Conservation (phyloP, 2,797 vertebrate species). For the Echeneis naucrates region DNA sequence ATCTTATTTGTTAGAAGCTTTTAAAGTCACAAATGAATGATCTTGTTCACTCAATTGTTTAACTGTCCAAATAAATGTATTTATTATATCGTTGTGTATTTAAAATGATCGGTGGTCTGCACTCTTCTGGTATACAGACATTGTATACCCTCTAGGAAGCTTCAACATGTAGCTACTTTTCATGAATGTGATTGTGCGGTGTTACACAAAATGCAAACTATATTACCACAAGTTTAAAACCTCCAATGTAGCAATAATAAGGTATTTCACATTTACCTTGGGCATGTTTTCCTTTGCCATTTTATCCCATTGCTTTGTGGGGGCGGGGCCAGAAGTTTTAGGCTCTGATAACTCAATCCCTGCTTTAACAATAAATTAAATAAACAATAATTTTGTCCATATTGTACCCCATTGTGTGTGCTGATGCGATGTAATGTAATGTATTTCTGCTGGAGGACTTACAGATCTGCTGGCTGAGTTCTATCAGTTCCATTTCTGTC, state of each 20-base stretch:
- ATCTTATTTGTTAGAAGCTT: neutral
- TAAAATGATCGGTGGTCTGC: neutral
- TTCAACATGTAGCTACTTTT: neutral
- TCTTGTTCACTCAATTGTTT: neutral
- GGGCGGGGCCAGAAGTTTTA: neutral
- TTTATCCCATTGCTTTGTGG: neutral
- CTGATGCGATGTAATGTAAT: constrained; percentile 7
- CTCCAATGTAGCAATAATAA: neutral
- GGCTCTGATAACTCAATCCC: too few species aligned
- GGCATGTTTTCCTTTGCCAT: neutral
- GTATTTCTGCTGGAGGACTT: constrained; percentile 57
- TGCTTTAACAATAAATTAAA: neutral
- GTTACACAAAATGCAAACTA: neutral
- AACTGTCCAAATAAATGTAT: neutral
- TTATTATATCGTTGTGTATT: neutral
- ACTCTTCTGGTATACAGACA: neutral
- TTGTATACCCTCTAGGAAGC: neutral
- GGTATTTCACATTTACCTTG: neutral
- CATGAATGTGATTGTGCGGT: neutral
- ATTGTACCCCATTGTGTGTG: neutral
- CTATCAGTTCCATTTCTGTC: constrained; percentile 98
- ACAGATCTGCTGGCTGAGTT: constrained; percentile 98
- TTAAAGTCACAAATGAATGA: neutral
- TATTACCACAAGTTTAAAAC: neutral
- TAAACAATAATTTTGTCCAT: too few species aligned